phyloP scores from a whole-genome alignment of 2,797 vertebrate genomes.

The Protosalanx chinensis region DNA sequence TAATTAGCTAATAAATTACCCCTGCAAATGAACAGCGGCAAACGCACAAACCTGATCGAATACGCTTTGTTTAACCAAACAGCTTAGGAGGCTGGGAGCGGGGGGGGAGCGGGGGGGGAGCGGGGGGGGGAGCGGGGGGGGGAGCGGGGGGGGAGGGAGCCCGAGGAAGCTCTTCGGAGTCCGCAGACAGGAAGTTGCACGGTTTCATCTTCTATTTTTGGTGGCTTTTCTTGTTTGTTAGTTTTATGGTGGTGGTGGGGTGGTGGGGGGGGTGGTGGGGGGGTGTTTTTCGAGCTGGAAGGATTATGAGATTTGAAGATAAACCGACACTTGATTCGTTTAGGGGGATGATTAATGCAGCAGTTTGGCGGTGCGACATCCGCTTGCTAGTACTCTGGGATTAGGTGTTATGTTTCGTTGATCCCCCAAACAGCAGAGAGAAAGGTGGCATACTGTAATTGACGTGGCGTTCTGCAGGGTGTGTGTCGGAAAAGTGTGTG shows the following conservation, averaged over 20 bases:
- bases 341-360: conserved; percentile 61
- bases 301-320: conserved; percentile 69
- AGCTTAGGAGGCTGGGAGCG: conserved; percentile 16
- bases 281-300: conserved; percentile 11
- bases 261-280: too few species aligned
- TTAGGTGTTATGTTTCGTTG: conserved; percentile 57
- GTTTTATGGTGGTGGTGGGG: neutral
- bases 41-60: conserved; percentile 49
- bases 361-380: conserved; percentile 45
- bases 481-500: conserved; percentile 33
- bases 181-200: too few species aligned
- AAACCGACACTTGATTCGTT: conserved; percentile 60
- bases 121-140: too few species aligned
- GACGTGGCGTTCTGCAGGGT: conserved; percentile 37
- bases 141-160: too few species aligned
- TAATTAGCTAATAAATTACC: conserved; percentile 66
- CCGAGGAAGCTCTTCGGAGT: conserved; percentile 7
- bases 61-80: conserved; percentile 45
- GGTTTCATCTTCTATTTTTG: too few species aligned
- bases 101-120: neutral
- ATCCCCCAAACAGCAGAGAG: conserved; percentile 31
- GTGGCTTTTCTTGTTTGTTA: neutral
- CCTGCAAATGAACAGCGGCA: conserved; percentile 51
- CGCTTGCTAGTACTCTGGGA: conserved; percentile 57
- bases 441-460: conserved; percentile 19